Evolutionary conservation across 2,113 vertebrate genomes (phyloP).

Genomic region (Pelvicachromis taeniatus): DNA sequence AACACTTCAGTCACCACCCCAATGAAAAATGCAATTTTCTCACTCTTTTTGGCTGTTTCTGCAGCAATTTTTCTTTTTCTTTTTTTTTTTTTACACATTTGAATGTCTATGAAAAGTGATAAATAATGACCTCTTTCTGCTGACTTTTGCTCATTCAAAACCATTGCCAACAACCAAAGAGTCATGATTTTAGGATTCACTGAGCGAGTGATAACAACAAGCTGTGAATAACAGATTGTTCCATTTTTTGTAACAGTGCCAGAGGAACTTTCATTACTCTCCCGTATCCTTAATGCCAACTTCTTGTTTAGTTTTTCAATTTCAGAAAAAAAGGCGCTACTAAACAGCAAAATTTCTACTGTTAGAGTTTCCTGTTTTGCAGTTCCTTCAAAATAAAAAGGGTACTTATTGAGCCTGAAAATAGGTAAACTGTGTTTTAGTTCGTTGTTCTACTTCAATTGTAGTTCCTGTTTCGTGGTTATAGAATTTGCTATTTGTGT

Average conservation of each 20-base stretch:
- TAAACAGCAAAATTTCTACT: not conserved
- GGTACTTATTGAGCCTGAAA: not conserved
- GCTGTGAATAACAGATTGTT: not conserved
- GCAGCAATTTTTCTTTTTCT: not conserved
- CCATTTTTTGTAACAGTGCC: not conserved
- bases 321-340: not conserved
- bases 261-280: not conserved
- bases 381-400: not conserved
- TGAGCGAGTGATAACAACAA: not conserved
- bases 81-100: not conserved
- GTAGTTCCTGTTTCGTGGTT: not conserved
- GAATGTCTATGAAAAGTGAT: not conserved
- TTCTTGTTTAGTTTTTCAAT: not conserved
- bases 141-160: not conserved
- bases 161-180: not conserved
- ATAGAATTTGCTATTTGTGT: not conserved
- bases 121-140: not conserved
- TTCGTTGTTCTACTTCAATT: not conserved
- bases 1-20: not conserved
- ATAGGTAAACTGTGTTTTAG: not conserved
- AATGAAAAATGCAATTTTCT: rapidly evolving
- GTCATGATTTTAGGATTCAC: not conserved
- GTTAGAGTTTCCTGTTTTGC: not conserved
- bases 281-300: not conserved
- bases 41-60: not conserved